Conservation (phyloP, 2,113 vertebrate genomes). For the Jaculus jaculus region DNA sequence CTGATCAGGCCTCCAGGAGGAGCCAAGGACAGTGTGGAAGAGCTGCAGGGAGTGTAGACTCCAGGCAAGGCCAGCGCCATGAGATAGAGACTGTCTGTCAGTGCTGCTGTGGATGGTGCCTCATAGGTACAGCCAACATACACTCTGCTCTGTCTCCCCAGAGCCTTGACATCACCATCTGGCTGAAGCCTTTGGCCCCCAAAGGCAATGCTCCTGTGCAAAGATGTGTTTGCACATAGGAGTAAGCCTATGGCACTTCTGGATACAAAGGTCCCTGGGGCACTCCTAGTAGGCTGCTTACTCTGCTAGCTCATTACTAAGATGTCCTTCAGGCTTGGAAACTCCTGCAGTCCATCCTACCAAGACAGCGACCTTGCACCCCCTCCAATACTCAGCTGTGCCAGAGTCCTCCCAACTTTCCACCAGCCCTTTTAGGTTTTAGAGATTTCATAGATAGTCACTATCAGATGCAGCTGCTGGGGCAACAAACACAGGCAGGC, state of each 20-base stretch:
- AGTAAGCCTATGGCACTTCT: neutral
- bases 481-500: accelerated
- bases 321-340: accelerated
- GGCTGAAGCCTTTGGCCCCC: neutral
- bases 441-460: neutral
- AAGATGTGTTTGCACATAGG: accelerated
- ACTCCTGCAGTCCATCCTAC: neutral
- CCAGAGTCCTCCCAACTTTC: neutral
- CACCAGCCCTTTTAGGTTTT: neutral
- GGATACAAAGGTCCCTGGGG: accelerated
- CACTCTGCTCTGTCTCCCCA: neutral
- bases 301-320: neutral
- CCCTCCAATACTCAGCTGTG: neutral
- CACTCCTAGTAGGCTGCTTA: neutral
- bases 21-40: neutral
- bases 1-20: neutral
- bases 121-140: neutral
- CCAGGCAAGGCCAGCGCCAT: too few species aligned
- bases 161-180: neutral
- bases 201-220: accelerated
- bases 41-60: neutral
- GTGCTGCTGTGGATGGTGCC: neutral
- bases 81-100: accelerated
- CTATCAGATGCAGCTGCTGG: too few species aligned
- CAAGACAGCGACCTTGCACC: neutral